Evolutionary conservation across 2,797 vertebrate genomes (phyloP).

Genomic region (Pampus argenteus): DNA sequence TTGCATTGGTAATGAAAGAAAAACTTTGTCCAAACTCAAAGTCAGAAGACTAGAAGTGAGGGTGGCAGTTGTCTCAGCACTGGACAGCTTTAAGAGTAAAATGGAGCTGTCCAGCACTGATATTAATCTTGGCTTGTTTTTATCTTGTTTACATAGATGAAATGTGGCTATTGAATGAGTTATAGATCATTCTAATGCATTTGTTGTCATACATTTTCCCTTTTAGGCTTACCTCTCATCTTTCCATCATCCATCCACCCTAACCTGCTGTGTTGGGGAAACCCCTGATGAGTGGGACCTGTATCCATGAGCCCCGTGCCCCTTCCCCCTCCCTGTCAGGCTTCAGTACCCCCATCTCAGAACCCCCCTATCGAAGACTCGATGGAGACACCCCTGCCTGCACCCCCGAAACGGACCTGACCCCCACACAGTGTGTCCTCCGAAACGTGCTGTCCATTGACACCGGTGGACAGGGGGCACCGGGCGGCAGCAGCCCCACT

Average conservation of each 20-base stretch:
- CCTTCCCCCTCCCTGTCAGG: slow-evolving; percentile 94
- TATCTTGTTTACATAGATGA: background rate
- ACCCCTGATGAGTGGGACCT: slow-evolving; percentile 89
- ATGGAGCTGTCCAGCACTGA: slow-evolving; percentile 36
- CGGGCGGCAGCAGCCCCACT: slow-evolving; percentile 84
- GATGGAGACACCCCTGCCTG: slow-evolving; percentile 92
- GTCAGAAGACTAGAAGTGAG: background rate
- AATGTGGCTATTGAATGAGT: background rate
- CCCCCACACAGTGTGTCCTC: slow-evolving; percentile 94
- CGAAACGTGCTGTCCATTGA: slow-evolving; percentile 92
- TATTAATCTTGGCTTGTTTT: background rate
- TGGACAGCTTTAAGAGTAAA: slow-evolving; percentile 56
- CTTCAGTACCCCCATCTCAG: slow-evolving; percentile 90
- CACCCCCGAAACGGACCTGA: slow-evolving; percentile 93
- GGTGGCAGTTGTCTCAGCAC: slow-evolving; percentile 44
- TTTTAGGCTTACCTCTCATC: slow-evolving; percentile 67
- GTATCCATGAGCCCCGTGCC: slow-evolving; percentile 93
- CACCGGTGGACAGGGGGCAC: slow-evolving; percentile 80
- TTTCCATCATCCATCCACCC: slow-evolving; percentile 68
- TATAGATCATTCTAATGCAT: slow-evolving; percentile 14
- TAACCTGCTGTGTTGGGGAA: slow-evolving; percentile 78
- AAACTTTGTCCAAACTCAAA: slow-evolving; percentile 14
- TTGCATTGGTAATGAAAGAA: slow-evolving; percentile 27
- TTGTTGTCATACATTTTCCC: slow-evolving; percentile 31
- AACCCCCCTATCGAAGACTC: slow-evolving; percentile 88